phyloP scores from a whole-genome alignment of 2,797 vertebrate species.

The Spinus pinus region DNA sequence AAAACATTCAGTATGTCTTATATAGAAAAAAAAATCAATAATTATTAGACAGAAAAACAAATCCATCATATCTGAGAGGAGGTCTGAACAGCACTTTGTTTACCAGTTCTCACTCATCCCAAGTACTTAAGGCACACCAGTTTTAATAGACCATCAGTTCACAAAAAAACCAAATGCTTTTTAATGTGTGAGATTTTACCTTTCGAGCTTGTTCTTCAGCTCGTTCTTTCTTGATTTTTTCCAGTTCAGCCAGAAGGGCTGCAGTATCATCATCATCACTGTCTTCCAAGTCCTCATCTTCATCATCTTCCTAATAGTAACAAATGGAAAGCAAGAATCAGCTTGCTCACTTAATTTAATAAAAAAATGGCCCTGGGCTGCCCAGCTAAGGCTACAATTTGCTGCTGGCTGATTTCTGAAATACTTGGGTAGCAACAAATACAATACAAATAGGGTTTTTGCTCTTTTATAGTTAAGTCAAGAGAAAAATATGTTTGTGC shows the following conservation, averaged over 20 bases:
- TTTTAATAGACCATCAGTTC: not conserved
- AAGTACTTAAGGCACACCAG: not conserved
- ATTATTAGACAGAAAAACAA: not conserved
- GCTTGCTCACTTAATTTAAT: not conserved
- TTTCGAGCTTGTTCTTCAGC: slow-evolving; percentile 96
- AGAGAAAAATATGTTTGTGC: not conserved
- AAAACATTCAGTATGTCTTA: not conserved
- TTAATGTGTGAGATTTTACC: slow-evolving; percentile 71
- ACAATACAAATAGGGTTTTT: not conserved
- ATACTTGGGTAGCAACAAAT: not conserved
- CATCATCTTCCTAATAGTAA: slow-evolving; percentile 77
- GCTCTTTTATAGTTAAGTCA: not conserved
- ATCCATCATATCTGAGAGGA: not conserved
- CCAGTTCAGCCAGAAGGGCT: slow-evolving; percentile 94
- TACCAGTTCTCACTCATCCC: not conserved
- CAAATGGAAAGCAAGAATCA: not conserved
- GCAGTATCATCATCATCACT: slow-evolving; percentile 96
- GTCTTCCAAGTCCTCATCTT: slow-evolving; percentile 91
- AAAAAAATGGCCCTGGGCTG: not conserved
- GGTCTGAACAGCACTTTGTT: not conserved
- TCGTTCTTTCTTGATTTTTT: slow-evolving; percentile 97
- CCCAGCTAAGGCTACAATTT: not conserved
- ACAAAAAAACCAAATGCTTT: not conserved
- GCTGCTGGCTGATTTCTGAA: not conserved
- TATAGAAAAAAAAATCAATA: not conserved